Evolutionary conservation across 2,888 invertebrate genomes (phyloP).

Genomic region (Mesoligia furuncula): DNA sequence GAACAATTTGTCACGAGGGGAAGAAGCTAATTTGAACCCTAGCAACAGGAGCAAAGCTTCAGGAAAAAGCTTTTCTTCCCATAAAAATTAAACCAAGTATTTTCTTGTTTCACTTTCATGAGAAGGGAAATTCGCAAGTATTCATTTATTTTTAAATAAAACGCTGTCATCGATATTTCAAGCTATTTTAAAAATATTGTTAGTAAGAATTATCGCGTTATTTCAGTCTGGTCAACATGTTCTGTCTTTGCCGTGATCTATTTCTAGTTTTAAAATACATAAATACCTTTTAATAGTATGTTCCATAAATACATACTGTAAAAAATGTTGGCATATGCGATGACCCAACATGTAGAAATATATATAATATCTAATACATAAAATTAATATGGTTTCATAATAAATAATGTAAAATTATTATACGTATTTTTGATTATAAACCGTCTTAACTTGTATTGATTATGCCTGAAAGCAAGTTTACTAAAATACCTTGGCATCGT

Average conservation of each 20-base stretch:
- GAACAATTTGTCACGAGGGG: neutral
- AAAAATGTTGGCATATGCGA: neutral
- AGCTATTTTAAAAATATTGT: slow-evolving; percentile 57
- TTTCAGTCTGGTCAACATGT: slow-evolving; percentile 38
- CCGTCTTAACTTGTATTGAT: neutral
- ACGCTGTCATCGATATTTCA: slow-evolving; percentile 9
- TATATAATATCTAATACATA: neutral
- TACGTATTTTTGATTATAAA: neutral
- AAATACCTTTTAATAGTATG: neutral
- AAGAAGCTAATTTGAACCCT: neutral
- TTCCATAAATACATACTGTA: slow-evolving; percentile 8
- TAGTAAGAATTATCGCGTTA: neutral
- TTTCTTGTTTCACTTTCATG: slow-evolving; percentile 16
- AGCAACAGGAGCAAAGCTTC: slow-evolving; percentile 1
- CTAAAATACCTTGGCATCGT: slow-evolving; percentile 1
- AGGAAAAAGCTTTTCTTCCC: neutral
- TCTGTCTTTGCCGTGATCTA: slow-evolving; percentile 54
- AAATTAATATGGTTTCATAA: neutral
- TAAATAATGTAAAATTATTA: neutral
- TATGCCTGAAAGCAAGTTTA: neutral
- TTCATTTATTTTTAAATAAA: neutral
- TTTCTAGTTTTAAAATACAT: neutral
- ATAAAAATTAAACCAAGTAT: neutral
- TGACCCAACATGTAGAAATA: neutral
- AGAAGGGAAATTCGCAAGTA: neutral